phyloP scores from a whole-genome alignment of 1,140 invertebrate species.

The Apis mellifera region DNA sequence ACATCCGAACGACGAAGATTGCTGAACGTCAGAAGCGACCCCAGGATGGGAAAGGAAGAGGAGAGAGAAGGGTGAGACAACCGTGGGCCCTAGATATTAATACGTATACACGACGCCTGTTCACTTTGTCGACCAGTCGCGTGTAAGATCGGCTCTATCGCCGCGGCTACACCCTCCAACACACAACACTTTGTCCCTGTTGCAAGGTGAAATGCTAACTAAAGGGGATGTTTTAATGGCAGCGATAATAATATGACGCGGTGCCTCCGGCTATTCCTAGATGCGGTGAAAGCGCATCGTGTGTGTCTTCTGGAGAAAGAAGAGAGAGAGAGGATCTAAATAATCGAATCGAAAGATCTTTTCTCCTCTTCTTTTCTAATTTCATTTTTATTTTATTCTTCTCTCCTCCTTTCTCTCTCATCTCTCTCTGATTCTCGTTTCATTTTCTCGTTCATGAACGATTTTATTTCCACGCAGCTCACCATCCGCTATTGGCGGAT shows the following conservation, averaged over 20 bases:
- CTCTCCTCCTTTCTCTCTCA: not conserved
- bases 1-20: slow-evolving; percentile 49
- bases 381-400: not conserved
- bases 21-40: slow-evolving; percentile 61
- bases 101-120: slow-evolving; percentile 69
- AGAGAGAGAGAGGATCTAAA: not conserved
- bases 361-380: not conserved
- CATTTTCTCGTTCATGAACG: not conserved
- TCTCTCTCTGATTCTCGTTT: not conserved
- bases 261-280: slow-evolving; percentile 61
- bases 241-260: slow-evolving; percentile 68
- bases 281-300: not conserved
- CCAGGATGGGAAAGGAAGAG: slow-evolving; percentile 23
- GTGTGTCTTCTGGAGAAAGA: not conserved
- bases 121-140: slow-evolving; percentile 77
- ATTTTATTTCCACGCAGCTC: slow-evolving; percentile 25
- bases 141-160: slow-evolving; percentile 74
- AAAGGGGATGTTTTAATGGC: slow-evolving; percentile 78
- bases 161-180: slow-evolving; percentile 65
- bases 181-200: slow-evolving; percentile 72
- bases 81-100: slow-evolving; percentile 76
- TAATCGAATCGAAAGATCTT: not conserved
- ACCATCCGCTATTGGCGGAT: slow-evolving; percentile 12
- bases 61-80: slow-evolving; percentile 8
- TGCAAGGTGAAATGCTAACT: slow-evolving; percentile 79